Conservation (phyloP, 1,140 invertebrate species). For the Sminthurides bifidus region DNA sequence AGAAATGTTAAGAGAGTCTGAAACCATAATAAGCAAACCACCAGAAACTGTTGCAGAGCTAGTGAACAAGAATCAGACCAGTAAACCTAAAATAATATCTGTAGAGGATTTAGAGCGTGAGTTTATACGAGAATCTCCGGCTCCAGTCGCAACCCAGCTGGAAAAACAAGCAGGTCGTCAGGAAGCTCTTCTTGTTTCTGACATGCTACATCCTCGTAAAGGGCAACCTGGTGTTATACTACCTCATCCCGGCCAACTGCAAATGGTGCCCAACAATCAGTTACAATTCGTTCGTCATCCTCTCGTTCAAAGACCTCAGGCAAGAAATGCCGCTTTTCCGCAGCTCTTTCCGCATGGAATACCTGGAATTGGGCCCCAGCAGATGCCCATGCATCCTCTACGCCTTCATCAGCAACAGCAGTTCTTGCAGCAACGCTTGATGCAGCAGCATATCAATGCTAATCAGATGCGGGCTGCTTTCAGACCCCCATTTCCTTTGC, state of each 20-base stretch:
- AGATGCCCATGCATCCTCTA: background rate
- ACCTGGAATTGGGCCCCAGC: background rate
- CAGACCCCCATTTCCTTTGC: too few relatives aligned
- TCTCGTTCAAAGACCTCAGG: slow-evolving; percentile 1
- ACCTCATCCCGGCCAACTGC: background rate
- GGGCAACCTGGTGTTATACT: background rate
- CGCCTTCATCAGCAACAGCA: slow-evolving; percentile 18
- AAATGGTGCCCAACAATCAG: slow-evolving; percentile 1
- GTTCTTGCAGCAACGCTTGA: too few relatives aligned
- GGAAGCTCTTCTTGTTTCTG: background rate
- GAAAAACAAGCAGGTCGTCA: background rate
- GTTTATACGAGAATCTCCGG: slow-evolving; percentile 10
- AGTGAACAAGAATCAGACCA: background rate
- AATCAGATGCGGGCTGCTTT: too few relatives aligned
- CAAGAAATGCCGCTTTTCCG: slow-evolving; percentile 1
- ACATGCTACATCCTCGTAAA: background rate
- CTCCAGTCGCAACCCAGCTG: background rate
- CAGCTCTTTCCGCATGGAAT: slow-evolving; percentile 9
- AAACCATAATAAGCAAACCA: background rate
- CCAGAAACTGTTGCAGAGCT: background rate
- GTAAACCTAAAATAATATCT: slow-evolving; percentile 16
- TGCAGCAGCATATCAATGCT: too few relatives aligned
- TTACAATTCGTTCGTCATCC: background rate
- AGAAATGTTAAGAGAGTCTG: slow-evolving; percentile 13
- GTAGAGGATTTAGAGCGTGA: slow-evolving; percentile 23